Evolutionary conservation across 2,888 invertebrate species (phyloP).

Genomic region (Drosophila differens): DNA sequence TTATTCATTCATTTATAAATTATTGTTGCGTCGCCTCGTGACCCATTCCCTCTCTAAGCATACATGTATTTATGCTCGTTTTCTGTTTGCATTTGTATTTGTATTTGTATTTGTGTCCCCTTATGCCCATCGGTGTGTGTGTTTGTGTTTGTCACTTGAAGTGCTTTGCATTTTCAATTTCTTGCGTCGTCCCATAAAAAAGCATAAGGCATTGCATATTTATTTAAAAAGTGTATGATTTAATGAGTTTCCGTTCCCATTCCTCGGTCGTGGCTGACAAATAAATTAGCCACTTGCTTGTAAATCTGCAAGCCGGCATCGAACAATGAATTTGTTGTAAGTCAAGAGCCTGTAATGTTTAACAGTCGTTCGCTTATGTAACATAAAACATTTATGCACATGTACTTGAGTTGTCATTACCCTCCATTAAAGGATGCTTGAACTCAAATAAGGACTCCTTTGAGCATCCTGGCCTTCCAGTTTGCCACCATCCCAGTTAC

Average conservation of each 20-base stretch:
- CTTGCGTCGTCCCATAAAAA: conserved; percentile 8
- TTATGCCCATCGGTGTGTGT: not conserved
- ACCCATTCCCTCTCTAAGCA: conserved; percentile 47
- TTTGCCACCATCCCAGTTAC: not conserved
- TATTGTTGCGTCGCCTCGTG: conserved; percentile 64
- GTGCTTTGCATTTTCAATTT: conserved; percentile 70
- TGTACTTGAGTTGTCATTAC: conserved; percentile 54
- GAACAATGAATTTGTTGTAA: conserved; percentile 32
- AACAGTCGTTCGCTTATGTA: conserved; percentile 28
- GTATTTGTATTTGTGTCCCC: conserved; percentile 11
- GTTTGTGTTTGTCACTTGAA: conserved; percentile 51
- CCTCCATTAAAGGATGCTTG: conserved; percentile 57
- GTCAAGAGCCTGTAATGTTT: conserved; percentile 36
- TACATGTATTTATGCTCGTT: conserved; percentile 24
- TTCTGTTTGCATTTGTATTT: conserved; percentile 17
- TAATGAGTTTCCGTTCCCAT: conserved; percentile 53
- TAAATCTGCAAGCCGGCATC: conserved; percentile 24
- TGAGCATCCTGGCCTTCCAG: not conserved
- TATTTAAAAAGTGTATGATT: conserved; percentile 64
- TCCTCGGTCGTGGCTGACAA: conserved; percentile 22
- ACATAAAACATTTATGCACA: conserved; percentile 47
- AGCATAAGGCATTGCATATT: conserved; percentile 52
- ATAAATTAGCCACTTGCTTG: conserved; percentile 40
- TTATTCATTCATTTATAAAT: conserved; percentile 79
- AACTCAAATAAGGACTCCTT: conserved; percentile 35